Base-by-base conservation (phyloP, 2,888 invertebrate species). In the Lithodes maja region DNA sequence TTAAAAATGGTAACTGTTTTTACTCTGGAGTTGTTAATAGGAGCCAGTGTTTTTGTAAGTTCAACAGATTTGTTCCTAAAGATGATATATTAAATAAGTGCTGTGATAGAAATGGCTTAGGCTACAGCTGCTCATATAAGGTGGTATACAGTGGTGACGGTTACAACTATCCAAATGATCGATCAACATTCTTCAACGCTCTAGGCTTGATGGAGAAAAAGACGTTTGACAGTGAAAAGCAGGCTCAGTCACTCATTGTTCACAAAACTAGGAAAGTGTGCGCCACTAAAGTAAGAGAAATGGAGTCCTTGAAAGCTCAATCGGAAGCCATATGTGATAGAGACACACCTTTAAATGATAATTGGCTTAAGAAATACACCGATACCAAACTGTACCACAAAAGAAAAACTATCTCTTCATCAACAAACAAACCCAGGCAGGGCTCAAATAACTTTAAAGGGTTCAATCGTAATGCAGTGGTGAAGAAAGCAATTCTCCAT, bases 191-290 rank as follows among this genome's bases (percentile, higher is more conserved):
- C 2, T 75, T 83, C 68, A 83, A 15, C 53, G 49, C 9, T 12
- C 53, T 74, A 54, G 83, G 83, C 3, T 54, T 83, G 33, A 53
- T 75, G 12, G 49, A 54, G 49, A 83, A 75, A 75, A 53, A 33
- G 1, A 1, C 1, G 54, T n/a, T 15, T 54, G 49, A 74, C 52
- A 75, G 17, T 2, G 17, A 83, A 49, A 17, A 12, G 54, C n/a
- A 3, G 17, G 33, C 54, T 83, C 74, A 69, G 33, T 83, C 83
- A 15, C 75, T 54, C 55, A 54, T 83, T 83, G 17, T 54, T 5
- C 83, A 83, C 52, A 83, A 71, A 15, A 83, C 83, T 7, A 75
- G 83, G 15, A 54, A 83, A 7, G 55, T 83, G n/a, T 54, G 54
- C 9, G 74, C 83, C 3, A 49, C 2, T 33, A 55, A 49, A 15